Evolutionary conservation across 2,797 vertebrate genomes (phyloP).

Genomic region (Psittacula echo): DNA sequence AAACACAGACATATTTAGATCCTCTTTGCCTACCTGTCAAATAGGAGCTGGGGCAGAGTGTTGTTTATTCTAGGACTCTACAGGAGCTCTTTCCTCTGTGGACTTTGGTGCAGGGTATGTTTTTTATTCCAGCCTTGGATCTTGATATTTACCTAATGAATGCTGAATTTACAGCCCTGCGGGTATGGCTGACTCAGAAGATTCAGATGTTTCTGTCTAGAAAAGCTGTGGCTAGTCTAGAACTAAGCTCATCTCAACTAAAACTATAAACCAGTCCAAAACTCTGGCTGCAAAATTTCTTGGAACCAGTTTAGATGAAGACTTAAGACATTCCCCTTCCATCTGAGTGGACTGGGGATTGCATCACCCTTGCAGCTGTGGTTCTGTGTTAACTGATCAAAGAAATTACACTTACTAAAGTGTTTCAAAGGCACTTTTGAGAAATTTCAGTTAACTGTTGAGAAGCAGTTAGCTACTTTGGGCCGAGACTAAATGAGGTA

Average conservation of each 20-base stretch:
- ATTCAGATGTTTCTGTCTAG: not conserved
- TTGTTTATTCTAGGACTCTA: conserved; percentile 49
- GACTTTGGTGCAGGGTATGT: not conserved
- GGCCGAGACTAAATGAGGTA: not conserved
- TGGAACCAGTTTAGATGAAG: not conserved
- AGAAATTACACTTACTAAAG: not conserved
- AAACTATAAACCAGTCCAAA: not conserved
- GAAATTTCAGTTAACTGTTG: not conserved
- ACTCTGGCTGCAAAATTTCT: not conserved
- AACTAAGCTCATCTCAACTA: not conserved
- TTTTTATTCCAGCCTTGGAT: not conserved
- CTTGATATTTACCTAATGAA: not conserved
- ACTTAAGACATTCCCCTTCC: not conserved
- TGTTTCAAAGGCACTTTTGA: not conserved
- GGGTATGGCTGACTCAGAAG: not conserved
- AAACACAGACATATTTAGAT: not conserved
- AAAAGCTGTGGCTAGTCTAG: not conserved
- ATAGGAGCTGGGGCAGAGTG: not conserved
- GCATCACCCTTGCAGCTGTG: not conserved
- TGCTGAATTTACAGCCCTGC: not conserved
- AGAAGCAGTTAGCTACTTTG: not conserved
- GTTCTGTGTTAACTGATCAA: not conserved
- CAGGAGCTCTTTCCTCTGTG: conserved; percentile 56
- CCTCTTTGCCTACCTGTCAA: not conserved
- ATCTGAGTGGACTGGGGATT: not conserved